These are phyloP conservation scores for Andricus grossulariae DNA, from an alignment of 1,140 invertebrate species.

Conservation along the genomic window DNA sequence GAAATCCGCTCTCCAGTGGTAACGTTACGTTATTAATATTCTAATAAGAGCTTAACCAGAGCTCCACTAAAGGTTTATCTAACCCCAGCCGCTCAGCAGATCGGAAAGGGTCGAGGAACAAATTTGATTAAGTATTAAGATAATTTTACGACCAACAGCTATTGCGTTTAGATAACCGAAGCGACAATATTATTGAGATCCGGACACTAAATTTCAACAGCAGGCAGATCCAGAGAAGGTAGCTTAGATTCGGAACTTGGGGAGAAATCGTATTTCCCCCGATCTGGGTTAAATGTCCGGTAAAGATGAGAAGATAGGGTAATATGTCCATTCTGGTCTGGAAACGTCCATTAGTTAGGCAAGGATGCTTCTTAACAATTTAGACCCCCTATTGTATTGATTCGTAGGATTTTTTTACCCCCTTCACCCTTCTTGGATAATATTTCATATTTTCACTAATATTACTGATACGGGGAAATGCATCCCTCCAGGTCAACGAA, in stretches of 20 bases:
- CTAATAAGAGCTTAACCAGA: conserved; percentile 22
- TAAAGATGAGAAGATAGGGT: not conserved
- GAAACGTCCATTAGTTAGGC: too few relatives aligned
- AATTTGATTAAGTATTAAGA: conserved; percentile 30
- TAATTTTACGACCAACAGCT: conserved; percentile 13
- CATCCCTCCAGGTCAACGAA: too few relatives aligned
- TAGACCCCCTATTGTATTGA: too few relatives aligned
- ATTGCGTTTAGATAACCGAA: conserved; percentile 5
- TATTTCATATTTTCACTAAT: too few relatives aligned
- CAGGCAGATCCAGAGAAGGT: not conserved
- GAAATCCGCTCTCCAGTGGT: conserved; percentile 4
- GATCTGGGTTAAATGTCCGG: not conserved
- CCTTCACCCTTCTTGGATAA: too few relatives aligned
- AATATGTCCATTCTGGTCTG: not conserved
- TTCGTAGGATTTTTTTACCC: too few relatives aligned
- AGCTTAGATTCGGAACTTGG: not conserved
- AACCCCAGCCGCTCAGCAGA: conserved; percentile 12
- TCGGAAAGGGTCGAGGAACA: conserved; percentile 17
- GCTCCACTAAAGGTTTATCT: conserved; percentile 27
- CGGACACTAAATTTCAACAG: not conserved
- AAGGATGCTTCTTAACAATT: too few relatives aligned
- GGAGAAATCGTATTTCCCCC: not conserved
- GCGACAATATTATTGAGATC: conserved; percentile 7
- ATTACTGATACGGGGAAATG: too few relatives aligned
- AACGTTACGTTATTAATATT: conserved; percentile 30